phyloP scores from a whole-genome alignment of 2,888 invertebrate genomes.

The Chamaedrilus cognettii region DNA sequence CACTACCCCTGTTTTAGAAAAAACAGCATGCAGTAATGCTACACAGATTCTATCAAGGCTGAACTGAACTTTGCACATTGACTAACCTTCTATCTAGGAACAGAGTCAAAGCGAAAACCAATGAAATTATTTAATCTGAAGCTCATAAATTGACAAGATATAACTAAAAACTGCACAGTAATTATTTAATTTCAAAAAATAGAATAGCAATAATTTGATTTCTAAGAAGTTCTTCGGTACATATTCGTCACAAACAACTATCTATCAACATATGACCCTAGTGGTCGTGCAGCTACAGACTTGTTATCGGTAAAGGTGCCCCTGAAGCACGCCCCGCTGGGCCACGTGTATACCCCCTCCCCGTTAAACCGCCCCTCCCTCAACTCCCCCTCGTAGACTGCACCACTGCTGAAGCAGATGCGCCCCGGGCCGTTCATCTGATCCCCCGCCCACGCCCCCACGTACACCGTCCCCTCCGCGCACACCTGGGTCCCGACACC shows the following conservation, averaged over 20 bases:
- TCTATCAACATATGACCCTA: background rate
- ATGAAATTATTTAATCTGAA: too few relatives aligned
- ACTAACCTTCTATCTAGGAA: too few relatives aligned
- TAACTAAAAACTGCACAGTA: too few relatives aligned
- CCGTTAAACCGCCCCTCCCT: conserved; percentile 57
- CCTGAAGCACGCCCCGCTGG: conserved; percentile 55
- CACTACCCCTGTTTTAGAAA: too few relatives aligned
- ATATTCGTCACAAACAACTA: background rate
- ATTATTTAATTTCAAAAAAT: too few relatives aligned
- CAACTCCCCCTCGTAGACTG: conserved; percentile 55
- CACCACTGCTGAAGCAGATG: conserved; percentile 48
- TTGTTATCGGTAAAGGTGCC: conserved; percentile 57
- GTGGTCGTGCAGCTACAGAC: conserved; percentile 38
- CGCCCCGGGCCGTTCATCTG: conserved; percentile 57
- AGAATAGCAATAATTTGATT: too few relatives aligned
- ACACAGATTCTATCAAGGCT: too few relatives aligned
- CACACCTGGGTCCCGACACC: conserved; percentile 51
- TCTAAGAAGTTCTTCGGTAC: too few relatives aligned
- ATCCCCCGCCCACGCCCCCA: conserved; percentile 52
- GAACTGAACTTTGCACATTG: too few relatives aligned
- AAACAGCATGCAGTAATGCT: too few relatives aligned
- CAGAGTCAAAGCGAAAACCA: too few relatives aligned
- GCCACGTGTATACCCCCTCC: conserved; percentile 53
- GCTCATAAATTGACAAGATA: too few relatives aligned
- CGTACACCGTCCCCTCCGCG: conserved; percentile 49